Percentiles rank a stretch among this genome's conserved stretches.
Evolutionary conservation across 2,113 vertebrate species (phyloP).

Genomic region (Madoqua kirkii): DNA sequence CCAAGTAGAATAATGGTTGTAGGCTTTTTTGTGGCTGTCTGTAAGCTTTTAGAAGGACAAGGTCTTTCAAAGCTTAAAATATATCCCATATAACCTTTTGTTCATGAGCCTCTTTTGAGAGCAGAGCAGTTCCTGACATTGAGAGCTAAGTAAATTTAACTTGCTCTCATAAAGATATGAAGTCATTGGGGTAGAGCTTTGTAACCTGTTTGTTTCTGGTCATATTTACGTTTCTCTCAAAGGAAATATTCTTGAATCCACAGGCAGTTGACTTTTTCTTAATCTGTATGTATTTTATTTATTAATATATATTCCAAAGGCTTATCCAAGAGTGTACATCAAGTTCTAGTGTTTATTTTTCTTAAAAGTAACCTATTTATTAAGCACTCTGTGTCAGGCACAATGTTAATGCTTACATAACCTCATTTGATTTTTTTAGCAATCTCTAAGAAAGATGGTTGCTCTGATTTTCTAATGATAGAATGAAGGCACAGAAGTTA

Average conservation of each 20-base stretch:
- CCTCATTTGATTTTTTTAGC: not conserved
- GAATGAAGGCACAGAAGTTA: not conserved
- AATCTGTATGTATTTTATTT: not conserved
- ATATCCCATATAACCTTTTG: not conserved
- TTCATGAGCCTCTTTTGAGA: not conserved
- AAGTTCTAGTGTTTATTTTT: conserved; percentile 19
- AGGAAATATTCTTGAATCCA: not conserved
- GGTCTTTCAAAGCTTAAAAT: not conserved
- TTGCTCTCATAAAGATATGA: not conserved
- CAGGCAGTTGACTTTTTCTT: not conserved
- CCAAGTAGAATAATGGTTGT: not conserved
- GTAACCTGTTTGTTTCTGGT: not conserved
- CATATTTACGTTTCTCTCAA: not conserved
- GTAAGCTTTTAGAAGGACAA: not conserved
- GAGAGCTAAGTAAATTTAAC: not conserved
- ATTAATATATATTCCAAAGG: not conserved
- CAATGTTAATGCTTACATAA: not conserved
- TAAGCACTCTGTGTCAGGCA: not conserved
- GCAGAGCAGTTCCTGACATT: not conserved
- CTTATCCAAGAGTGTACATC: not conserved
- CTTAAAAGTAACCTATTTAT: not conserved
- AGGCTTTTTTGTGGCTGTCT: not conserved
- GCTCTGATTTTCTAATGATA: not conserved
- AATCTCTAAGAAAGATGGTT: not conserved
- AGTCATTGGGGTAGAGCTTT: not conserved